Base-by-base conservation (phyloP, 2,888 invertebrate species). In the Trachelus iudaicus region DNA sequence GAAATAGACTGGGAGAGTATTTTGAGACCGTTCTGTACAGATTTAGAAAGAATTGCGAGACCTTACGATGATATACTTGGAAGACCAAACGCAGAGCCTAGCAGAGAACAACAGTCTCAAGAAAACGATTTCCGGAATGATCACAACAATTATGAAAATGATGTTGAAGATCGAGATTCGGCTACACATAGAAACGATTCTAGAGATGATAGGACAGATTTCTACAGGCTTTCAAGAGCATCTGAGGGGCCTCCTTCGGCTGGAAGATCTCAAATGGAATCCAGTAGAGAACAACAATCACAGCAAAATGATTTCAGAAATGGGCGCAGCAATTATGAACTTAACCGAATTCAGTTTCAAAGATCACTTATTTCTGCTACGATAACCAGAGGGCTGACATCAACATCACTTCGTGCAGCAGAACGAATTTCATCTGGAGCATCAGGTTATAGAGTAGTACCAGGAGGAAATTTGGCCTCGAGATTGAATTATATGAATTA, bases 381-480 rank as follows among this genome's bases (percentile, higher is more conserved):
- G 23, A 56, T 23, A 23, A 56, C 23, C 9, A 56, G 56, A 56
- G 56, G 56, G 23, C 15, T 56, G 56, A 56, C 56, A 23, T 9
- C 56, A 56, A 56, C 56, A 56, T 56, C 56, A 23, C 56, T 56
- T 56, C 56, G 56, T 23, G 56, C 56, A 56, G 56, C 56, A 23
- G 56, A 56, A 56, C 56, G 56, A 9, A 56, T 56, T 56, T 56
- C 56, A 56, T 56, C 56, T 15, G 56, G 23, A 56, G 56, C 23
- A 23, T 56, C 56, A 56, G 56, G 56, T 23, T 56, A 56, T 56
- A 56, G 56, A 56, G 23, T 56, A 56, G 23, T 56, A 15, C 56
- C 56, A 40, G 73, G 82, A 40, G 81, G 81, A 12, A 79, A 79
- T 4, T 78, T 78, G 3, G 73, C 78, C 34, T 79, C 81, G 1